Conservation (phyloP, 1,140 invertebrate genomes). For the Penaeus vannamei region DNA sequence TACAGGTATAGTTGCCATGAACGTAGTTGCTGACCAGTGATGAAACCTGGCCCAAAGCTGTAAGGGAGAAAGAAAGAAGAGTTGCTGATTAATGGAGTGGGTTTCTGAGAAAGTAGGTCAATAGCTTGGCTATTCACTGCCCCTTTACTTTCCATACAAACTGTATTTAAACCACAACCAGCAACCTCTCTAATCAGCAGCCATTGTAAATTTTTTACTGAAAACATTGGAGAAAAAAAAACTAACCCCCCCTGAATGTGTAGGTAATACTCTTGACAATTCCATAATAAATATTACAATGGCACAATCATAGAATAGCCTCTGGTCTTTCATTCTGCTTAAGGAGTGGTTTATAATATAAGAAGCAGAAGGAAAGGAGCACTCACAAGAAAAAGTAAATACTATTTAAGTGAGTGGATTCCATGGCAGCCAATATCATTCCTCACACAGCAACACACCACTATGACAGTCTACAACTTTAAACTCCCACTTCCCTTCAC, state of each 20-base stretch:
- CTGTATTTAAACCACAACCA: constrained; percentile 41
- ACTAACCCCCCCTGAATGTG: background rate
- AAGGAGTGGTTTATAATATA: background rate
- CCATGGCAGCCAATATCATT: constrained; percentile 26
- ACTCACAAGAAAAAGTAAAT: constrained; percentile 40
- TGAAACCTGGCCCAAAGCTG: constrained; percentile 88
- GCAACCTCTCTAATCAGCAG: constrained; percentile 54
- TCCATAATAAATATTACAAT: constrained; percentile 8
- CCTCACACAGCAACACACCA: constrained; percentile 36
- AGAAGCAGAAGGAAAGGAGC: constrained; percentile 51
- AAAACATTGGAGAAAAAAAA: background rate
- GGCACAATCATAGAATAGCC: constrained; percentile 50
- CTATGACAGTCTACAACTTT: too few species aligned
- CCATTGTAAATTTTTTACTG: constrained; percentile 43
- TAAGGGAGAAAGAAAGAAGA: constrained; percentile 76
- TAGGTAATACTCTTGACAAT: background rate
- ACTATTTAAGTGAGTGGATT: constrained; percentile 33
- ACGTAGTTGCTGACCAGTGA: constrained; percentile 84
- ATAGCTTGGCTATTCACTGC: constrained; percentile 45
- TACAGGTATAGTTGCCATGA: constrained; percentile 92
- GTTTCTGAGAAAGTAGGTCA: constrained; percentile 32
- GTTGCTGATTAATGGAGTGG: constrained; percentile 66
- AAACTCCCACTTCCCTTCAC: constrained; percentile 23
- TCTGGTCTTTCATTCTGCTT: constrained; percentile 56
- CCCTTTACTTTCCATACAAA: constrained; percentile 27